phyloP scores from a whole-genome alignment of 2,113 vertebrate species.

The Hippolais icterina region DNA sequence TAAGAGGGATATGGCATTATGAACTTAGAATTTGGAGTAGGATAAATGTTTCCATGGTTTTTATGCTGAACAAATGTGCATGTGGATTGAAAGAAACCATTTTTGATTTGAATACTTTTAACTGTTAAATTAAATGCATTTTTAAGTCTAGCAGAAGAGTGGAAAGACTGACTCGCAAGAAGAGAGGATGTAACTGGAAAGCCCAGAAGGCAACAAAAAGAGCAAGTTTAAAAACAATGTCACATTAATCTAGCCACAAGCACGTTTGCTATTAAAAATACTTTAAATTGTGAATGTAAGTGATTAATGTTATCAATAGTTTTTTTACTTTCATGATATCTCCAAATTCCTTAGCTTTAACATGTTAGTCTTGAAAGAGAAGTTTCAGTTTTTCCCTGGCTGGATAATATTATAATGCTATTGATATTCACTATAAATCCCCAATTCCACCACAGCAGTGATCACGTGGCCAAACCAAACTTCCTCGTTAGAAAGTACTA shows the following conservation, averaged over 20 bases:
- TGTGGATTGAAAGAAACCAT: background rate
- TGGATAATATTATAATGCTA: background rate
- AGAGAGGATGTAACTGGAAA: background rate
- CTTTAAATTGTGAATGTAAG: background rate
- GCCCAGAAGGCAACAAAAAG: background rate
- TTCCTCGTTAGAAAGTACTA: background rate
- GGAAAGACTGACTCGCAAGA: background rate
- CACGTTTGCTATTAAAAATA: background rate
- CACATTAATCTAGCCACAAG: background rate
- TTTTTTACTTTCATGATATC: background rate
- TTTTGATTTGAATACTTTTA: background rate
- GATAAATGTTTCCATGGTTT: background rate
- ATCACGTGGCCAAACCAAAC: accelerated
- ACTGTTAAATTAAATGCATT: background rate
- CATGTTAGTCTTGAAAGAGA: background rate
- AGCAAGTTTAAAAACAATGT: background rate
- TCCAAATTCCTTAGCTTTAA: background rate
- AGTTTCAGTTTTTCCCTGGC: background rate
- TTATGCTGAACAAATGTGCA: background rate
- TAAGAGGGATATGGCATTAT: background rate
- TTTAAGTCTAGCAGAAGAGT: background rate
- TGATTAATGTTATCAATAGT: background rate
- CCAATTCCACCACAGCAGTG: background rate
- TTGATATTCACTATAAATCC: background rate
- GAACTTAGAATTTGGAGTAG: background rate